Conservation (phyloP, 2,888 invertebrate genomes). For the Asteroscopus sphinx region DNA sequence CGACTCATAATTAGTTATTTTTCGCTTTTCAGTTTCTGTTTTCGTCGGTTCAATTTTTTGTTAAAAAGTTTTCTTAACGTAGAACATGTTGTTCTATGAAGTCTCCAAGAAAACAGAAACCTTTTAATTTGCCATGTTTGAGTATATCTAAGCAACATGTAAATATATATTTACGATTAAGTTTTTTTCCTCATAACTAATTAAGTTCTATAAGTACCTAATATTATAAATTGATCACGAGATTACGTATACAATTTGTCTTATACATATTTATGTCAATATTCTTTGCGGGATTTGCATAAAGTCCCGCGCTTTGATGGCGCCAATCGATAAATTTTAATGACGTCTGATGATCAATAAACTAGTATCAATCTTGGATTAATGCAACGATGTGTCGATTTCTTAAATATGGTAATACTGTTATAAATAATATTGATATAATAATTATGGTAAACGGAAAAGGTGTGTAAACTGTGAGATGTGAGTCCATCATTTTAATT, state of each 20-base stretch:
- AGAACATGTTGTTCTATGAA: no score
- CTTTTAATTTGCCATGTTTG: no score
- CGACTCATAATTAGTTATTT: no score
- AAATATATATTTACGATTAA: no score
- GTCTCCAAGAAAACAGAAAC: no score
- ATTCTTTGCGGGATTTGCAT: constrained; percentile 36
- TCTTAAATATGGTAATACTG: constrained; percentile 28
- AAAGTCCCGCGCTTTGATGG: constrained; percentile 8
- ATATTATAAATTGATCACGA: constrained; percentile 18
- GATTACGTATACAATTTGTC: constrained; percentile 32
- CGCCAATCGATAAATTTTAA: constrained; percentile 9
- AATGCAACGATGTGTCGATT: constrained; percentile 20
- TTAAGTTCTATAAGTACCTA: constrained; percentile 11
- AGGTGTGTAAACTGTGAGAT: no score
- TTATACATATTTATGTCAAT: constrained; percentile 39
- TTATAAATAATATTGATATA: constrained; percentile 5
- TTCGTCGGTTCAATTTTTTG: no score
- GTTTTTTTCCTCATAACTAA: neutral
- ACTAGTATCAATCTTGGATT: constrained; percentile 33
- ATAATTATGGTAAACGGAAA: no score
- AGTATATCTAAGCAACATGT: no score
- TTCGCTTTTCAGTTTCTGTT: no score
- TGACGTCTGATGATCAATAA: constrained; percentile 17
- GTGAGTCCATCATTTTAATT: no score
- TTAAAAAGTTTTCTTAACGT: no score